Conservation (phyloP, 2,888 invertebrate genomes). For the Macrosiphum euphorbiae region DNA sequence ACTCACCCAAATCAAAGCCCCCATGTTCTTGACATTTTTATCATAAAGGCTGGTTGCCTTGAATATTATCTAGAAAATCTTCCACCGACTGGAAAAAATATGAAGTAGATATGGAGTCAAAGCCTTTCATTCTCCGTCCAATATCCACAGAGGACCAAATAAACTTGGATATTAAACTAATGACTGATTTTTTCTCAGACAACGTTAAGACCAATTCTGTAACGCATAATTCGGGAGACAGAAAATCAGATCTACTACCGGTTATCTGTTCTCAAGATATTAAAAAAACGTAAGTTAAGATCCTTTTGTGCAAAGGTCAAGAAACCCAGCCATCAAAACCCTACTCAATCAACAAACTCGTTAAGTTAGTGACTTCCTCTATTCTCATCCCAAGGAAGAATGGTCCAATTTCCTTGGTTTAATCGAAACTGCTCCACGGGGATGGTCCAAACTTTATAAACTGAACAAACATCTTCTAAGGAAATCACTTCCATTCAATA, state of each 20-base stretch:
- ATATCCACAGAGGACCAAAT: background rate
- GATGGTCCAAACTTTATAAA: background rate
- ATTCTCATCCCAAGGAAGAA: background rate
- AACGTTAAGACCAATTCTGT: background rate
- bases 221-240: background rate
- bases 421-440: fast-evolving
- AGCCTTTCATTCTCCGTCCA: background rate
- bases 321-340: background rate
- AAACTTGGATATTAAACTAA: background rate
- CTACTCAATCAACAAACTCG: background rate
- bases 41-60: background rate
- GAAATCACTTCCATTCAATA: background rate
- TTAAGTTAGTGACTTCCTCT: background rate
- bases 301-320: background rate
- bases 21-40: background rate
- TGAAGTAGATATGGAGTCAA: background rate
- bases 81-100: background rate
- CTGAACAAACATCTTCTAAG: background rate
- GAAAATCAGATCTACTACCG: background rate
- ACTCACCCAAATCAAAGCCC: background rate
- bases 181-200: background rate
- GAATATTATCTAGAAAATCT: background rate
- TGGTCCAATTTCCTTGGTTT: background rate
- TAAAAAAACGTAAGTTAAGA: background rate
- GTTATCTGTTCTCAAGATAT: background rate